phyloP scores from a whole-genome alignment of 2,113 vertebrate species.

The Alectura lathami region DNA sequence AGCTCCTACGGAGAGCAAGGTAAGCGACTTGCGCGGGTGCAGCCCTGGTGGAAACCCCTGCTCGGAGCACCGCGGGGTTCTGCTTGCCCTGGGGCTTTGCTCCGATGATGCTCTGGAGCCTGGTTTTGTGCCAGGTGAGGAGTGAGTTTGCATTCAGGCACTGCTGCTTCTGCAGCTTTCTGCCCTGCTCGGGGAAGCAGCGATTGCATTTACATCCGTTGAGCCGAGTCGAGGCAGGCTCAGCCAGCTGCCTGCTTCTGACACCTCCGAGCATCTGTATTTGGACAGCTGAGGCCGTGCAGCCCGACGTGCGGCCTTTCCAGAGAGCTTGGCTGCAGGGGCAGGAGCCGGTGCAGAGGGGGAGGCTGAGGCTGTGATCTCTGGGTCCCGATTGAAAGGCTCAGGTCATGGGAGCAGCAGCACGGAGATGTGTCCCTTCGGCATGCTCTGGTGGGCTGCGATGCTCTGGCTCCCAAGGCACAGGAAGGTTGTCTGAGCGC shows the following conservation, averaged over 20 bases:
- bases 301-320: rapidly evolving
- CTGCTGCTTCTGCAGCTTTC: background rate
- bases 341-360: background rate
- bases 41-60: rapidly evolving
- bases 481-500: background rate
- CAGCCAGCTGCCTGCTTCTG: background rate
- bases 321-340: rapidly evolving
- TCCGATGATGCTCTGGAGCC: background rate
- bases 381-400: background rate
- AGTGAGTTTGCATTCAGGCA: background rate
- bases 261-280: background rate
- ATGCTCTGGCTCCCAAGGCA: background rate
- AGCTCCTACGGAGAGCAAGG: conserved; percentile 79
- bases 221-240: background rate
- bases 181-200: background rate
- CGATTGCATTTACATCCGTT: background rate
- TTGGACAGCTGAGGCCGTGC: background rate
- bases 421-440: background rate
- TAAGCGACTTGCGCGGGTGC: conserved; percentile 61
- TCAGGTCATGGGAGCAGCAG: rapidly evolving
- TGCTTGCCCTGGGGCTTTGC: background rate
- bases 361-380: background rate
- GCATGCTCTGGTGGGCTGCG: background rate
- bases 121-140: background rate
- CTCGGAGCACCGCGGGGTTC: rapidly evolving